These are phyloP conservation scores for Nannospalax galili DNA, from an alignment of 2,113 vertebrate species.

Conservation along the genomic window DNA sequence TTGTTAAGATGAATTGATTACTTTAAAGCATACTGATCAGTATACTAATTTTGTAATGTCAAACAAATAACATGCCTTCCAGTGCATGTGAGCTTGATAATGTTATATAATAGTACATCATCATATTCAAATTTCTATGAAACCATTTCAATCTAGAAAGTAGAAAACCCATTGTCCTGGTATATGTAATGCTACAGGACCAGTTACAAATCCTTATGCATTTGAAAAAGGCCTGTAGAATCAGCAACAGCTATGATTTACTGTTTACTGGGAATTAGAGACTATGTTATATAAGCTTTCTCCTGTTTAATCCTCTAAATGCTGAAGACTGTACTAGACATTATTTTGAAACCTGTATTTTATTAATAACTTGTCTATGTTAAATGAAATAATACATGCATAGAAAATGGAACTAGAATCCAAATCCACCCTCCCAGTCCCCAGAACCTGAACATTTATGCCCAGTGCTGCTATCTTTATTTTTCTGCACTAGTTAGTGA, in stretches of 20 bases:
- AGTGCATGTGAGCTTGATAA: background rate
- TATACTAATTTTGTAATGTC: background rate
- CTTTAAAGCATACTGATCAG: background rate
- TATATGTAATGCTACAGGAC: background rate
- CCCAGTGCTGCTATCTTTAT: background rate
- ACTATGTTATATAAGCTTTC: background rate
- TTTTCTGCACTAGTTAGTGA: background rate
- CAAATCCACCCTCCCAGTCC: constrained; percentile 5
- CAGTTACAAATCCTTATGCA: background rate
- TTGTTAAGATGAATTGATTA: background rate
- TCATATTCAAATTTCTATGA: background rate
- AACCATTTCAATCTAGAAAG: background rate
- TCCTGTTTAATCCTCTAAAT: background rate
- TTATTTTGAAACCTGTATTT: background rate
- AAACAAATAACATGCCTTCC: background rate
- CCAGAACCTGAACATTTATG: background rate
- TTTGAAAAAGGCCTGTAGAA: background rate
- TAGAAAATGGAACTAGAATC: background rate
- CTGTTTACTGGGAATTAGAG: background rate
- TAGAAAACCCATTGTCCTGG: background rate
- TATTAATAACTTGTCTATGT: background rate
- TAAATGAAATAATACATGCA: background rate
- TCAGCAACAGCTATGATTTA: background rate
- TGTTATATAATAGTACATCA: background rate
- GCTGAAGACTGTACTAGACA: background rate